Percentiles rank a stretch among this genome's conserved stretches.
Conservation (phyloP, 1,140 invertebrate genomes). For the Procambarus clarkii region DNA sequence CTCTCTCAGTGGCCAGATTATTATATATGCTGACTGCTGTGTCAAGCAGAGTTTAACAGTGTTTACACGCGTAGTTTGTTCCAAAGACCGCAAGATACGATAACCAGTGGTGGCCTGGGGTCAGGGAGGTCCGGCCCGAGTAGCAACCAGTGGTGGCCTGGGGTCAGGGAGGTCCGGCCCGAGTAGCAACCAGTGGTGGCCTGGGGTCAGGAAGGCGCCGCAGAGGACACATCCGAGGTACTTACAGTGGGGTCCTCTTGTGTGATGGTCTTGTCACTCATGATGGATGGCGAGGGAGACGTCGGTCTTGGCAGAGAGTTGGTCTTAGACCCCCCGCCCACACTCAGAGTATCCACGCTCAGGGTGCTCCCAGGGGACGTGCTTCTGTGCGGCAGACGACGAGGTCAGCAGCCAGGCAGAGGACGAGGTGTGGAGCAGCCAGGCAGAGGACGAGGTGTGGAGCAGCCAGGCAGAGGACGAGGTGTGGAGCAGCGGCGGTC, state of each 20-base stretch:
- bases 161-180: too few relatives aligned
- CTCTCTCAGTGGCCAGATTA: too few relatives aligned
- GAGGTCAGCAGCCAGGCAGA: neutral
- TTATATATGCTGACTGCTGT: too few relatives aligned
- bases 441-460: neutral
- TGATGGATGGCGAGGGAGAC: constrained; percentile 88
- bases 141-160: too few relatives aligned
- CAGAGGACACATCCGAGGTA: neutral
- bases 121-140: too few relatives aligned
- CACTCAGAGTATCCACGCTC: constrained; percentile 75
- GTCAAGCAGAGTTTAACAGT: too few relatives aligned
- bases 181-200: too few relatives aligned
- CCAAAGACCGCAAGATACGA: too few relatives aligned
- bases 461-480: neutral
- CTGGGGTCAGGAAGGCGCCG: too few relatives aligned
- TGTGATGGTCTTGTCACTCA: constrained; percentile 85
- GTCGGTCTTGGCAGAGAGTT: constrained; percentile 84
- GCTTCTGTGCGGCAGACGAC: constrained; percentile 43
- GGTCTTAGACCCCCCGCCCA: constrained; percentile 74
- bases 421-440: neutral
- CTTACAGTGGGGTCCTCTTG: constrained; percentile 70
- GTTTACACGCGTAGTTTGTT: too few relatives aligned
- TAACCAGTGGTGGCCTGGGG: too few relatives aligned
- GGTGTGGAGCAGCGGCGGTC: neutral
- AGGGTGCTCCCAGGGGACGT: constrained; percentile 76